Evolutionary conservation across 2,888 invertebrate genomes (phyloP).

Genomic region (Phortica magna): DNA sequence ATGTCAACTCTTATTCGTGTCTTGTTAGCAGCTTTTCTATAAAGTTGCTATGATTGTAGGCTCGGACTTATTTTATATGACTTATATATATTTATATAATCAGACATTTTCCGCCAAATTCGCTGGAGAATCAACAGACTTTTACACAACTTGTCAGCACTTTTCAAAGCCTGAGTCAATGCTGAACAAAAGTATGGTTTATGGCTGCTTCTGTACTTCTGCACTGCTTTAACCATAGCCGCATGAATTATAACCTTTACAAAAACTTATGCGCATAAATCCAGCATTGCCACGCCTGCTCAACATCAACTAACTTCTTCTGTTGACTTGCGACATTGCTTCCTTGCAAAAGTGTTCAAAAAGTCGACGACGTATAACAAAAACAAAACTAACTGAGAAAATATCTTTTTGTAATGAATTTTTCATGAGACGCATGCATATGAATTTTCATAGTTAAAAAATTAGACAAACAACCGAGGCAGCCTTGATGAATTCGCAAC

Average conservation of each 20-base stretch:
- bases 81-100: no score
- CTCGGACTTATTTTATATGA: no score
- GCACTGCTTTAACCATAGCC: constrained; percentile 49
- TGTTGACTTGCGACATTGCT: neutral
- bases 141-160: constrained; percentile 66
- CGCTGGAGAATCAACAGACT: constrained; percentile 64
- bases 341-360: neutral
- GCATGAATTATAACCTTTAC: constrained; percentile 67
- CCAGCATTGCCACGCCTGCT: constrained; percentile 48
- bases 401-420: neutral
- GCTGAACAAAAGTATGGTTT: neutral
- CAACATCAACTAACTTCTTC: neutral
- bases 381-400: no score
- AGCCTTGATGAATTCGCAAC: neutral
- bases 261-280: constrained; percentile 69
- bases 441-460: neutral
- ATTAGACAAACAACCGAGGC: neutral
- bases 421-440: neutral
- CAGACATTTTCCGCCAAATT: neutral
- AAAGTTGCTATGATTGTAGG: no score
- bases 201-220: neutral
- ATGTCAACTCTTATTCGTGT: no score
- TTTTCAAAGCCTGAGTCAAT: constrained; percentile 48
- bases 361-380: no score
- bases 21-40: no score